These are phyloP conservation scores for Montipora capricornis DNA, from an alignment of 64 coral and sea anemone species.

Conservation along the genomic window DNA sequence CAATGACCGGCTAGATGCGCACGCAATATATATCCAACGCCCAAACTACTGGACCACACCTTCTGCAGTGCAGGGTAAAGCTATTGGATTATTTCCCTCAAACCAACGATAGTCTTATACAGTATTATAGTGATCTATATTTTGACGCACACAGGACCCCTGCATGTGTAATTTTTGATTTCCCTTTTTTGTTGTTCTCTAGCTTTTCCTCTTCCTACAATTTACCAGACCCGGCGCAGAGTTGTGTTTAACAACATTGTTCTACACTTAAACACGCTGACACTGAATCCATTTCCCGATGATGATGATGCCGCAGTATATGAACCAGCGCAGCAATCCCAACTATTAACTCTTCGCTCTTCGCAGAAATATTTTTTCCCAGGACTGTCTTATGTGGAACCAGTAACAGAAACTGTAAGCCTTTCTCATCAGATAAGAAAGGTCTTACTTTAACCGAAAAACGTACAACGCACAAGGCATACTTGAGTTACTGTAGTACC, in stretches of 20 bases:
- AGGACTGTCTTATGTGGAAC: constrained; percentile 77
- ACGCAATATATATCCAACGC: too few species aligned
- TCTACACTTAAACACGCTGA: constrained; percentile 92
- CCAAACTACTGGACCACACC: too few species aligned
- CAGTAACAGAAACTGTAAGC: constrained; percentile 4
- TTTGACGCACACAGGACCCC: too few species aligned
- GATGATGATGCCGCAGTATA: constrained; percentile 70
- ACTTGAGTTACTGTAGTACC: too few species aligned
- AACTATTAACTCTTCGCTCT: constrained; percentile 80
- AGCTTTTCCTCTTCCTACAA: constrained; percentile 80
- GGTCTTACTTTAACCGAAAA: neutral
- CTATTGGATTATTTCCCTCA: too few species aligned
- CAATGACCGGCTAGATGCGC: too few species aligned
- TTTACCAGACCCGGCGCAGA: constrained; percentile 70
- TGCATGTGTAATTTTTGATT: neutral
- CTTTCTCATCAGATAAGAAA: constrained; percentile 31
- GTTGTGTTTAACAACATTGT: constrained; percentile 82
- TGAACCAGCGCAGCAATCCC: constrained; percentile 74
- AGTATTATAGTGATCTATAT: too few species aligned
- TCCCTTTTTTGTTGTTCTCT: neutral
- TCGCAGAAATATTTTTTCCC: constrained; percentile 97
- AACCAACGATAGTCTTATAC: too few species aligned
- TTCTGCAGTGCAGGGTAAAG: too few species aligned
- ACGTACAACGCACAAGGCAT: too few species aligned
- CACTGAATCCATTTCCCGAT: constrained; percentile 87